Conservation (phyloP, 2,797 vertebrate species). For the Tympanoctomys barrerae region DNA sequence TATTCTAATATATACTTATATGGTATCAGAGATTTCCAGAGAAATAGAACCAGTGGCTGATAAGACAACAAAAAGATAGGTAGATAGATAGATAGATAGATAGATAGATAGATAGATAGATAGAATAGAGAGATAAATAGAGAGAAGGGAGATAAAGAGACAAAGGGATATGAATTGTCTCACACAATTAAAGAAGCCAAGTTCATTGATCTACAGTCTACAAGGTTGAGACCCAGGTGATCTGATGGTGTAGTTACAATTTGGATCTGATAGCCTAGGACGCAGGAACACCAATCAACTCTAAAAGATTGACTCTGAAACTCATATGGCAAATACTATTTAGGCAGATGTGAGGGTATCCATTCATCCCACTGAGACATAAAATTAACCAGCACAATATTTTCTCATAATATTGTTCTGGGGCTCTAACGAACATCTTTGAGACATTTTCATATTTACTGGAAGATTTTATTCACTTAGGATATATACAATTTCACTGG, state of each 20-base stretch:
- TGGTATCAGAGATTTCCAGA: not conserved
- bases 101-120: not conserved
- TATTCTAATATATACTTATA: not conserved
- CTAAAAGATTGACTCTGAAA: not conserved
- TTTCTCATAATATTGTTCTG: not conserved
- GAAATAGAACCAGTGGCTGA: not conserved
- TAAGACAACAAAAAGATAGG: not conserved
- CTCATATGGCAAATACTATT: not conserved
- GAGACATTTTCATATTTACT: not conserved
- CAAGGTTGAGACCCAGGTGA: not conserved
- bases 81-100: not conserved
- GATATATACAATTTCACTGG: not conserved
- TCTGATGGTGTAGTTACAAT: not conserved
- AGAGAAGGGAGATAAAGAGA: not conserved
- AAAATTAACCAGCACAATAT: not conserved
- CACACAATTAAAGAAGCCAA: not conserved
- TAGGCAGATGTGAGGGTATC: not conserved
- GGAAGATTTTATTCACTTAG: slow-evolving; percentile 30
- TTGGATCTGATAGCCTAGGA: not conserved
- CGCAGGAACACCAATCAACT: not conserved
- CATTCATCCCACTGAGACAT: not conserved
- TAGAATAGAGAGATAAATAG: not conserved
- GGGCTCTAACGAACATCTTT: not conserved
- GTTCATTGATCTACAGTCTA: not conserved
- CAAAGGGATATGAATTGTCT: not conserved